These are phyloP conservation scores for Trichechus manatus DNA, from an alignment of 2,113 vertebrate genomes.

Conservation along the genomic window DNA sequence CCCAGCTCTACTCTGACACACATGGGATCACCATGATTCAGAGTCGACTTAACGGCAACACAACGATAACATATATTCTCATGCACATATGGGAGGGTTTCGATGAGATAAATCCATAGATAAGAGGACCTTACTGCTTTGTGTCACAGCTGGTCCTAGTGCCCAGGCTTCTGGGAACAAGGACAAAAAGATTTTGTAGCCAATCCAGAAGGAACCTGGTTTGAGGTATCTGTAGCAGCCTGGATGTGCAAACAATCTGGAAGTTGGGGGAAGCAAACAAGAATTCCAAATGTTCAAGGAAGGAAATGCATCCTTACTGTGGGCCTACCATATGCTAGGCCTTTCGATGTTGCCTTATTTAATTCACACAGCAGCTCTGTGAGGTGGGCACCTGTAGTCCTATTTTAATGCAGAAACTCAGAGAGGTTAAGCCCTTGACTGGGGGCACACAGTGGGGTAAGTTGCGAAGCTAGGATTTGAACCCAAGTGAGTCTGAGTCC, in stretches of 20 bases:
- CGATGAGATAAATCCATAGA: not conserved
- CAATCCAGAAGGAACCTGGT: not conserved
- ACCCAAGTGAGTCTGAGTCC: not conserved
- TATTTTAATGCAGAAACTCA: not conserved
- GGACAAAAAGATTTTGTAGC: not conserved
- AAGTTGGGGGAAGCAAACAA: not conserved
- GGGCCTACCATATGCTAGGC: not conserved
- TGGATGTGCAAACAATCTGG: not conserved
- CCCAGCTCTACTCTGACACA: not conserved
- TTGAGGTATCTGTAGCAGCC: not conserved
- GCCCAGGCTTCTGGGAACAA: not conserved
- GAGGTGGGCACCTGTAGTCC: not conserved
- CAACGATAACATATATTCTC: not conserved
- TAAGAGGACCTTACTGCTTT: not conserved
- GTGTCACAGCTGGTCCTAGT: not conserved
- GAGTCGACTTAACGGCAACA: not conserved
- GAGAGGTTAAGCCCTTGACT: not conserved
- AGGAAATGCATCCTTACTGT: not conserved
- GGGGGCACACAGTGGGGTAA: not conserved
- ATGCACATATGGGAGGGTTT: rapidly evolving
- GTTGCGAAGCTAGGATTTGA: not conserved
- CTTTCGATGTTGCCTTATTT: not conserved
- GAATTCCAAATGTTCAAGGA: not conserved
- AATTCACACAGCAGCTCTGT: not conserved
- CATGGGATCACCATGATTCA: not conserved